Evolutionary conservation across 2,113 vertebrate species (phyloP).

Genomic region (Narcine bancroftii): DNA sequence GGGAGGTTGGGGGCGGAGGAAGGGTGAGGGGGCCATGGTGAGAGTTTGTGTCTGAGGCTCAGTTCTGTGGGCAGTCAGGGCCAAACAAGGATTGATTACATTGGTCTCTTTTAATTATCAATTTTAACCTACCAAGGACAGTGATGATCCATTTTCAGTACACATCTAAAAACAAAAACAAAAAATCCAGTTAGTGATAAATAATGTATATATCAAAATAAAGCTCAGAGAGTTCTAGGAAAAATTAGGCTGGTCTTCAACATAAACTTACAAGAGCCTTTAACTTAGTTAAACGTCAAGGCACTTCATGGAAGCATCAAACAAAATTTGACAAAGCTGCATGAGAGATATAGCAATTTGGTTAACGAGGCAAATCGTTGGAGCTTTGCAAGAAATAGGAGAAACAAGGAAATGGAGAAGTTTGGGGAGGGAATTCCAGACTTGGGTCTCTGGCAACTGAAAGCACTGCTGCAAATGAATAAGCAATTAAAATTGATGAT

Average conservation of each 20-base stretch:
- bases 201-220: neutral
- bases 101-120: neutral
- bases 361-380: too few relatives aligned
- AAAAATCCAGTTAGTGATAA: neutral
- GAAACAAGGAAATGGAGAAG: neutral
- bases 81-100: too few relatives aligned
- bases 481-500: neutral
- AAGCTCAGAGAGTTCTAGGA: neutral
- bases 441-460: neutral
- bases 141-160: conserved; percentile 98
- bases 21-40: too few relatives aligned
- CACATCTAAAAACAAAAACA: conserved; percentile 63
- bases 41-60: too few relatives aligned
- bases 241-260: too few relatives aligned
- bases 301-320: neutral
- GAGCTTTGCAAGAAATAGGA: neutral
- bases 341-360: too few relatives aligned
- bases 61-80: too few relatives aligned
- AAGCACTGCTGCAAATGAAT: neutral
- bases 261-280: too few relatives aligned
- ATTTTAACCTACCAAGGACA: conserved; percentile 79
- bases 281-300: neutral
- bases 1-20: too few relatives aligned
- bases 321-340: neutral
- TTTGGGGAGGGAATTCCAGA: neutral